These are phyloP conservation scores for Colinus virginianus DNA, from an alignment of 2,113 vertebrate species.

Conservation along the genomic window DNA sequence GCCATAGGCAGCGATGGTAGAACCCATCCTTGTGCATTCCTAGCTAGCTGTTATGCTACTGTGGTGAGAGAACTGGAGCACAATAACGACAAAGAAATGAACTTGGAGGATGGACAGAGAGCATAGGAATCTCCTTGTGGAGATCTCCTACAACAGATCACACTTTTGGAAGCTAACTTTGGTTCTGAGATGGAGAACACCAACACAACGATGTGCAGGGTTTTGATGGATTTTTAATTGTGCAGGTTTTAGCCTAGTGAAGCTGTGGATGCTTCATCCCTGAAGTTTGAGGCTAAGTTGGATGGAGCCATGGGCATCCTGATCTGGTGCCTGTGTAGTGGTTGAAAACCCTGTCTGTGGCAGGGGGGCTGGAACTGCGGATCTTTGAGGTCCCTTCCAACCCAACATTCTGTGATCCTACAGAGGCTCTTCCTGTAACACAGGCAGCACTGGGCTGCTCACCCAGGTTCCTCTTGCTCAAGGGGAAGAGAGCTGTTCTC, in stretches of 20 bases:
- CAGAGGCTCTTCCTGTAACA: neutral
- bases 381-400: no score
- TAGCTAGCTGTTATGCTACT: neutral
- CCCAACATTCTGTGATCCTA: no score
- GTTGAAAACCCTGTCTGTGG: no score
- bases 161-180: neutral
- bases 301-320: no score
- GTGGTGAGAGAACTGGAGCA: neutral
- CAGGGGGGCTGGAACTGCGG: no score
- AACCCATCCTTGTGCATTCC: neutral
- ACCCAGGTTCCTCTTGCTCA: neutral
- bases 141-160: neutral
- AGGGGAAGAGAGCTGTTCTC: neutral
- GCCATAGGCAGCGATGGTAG: neutral
- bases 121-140: neutral
- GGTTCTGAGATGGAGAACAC: neutral
- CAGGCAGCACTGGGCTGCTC: neutral
- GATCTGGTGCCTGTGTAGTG: no score
- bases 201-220: accelerated
- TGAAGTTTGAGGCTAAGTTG: no score
- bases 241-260: no score
- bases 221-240: neutral
- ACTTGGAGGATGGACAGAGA: neutral
- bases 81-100: neutral
- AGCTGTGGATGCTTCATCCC: no score